Evolutionary conservation across 2,113 vertebrate species (phyloP), one percentile per base, ranked within the genome.

Genomic region (Gracilinanus agilis): DNA sequence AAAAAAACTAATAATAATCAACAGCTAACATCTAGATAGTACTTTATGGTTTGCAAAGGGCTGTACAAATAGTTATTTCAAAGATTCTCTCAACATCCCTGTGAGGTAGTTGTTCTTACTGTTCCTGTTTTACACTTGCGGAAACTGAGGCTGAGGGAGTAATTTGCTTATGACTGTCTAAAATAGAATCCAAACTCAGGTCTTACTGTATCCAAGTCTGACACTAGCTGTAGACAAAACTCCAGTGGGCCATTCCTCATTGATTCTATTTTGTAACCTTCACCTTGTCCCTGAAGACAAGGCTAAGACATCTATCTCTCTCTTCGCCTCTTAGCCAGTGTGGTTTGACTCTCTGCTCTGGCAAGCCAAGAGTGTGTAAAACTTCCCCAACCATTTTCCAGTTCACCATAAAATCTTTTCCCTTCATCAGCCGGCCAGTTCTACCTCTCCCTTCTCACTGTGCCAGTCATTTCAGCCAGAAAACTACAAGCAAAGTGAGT

Each of bases 381-480:
- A 55, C 96, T 95, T 97, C 55, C 9, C 93, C 75, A 96, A 91
- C 27, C 27, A 21, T 96, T 97, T 96, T 93, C 90, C 92, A 93
- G n/a, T 88, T 92, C 88, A 61, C 97, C 93, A 88, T 95, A 97
- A 98, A 98, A 97, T 10, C 96, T 98, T 98, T 97, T 95, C 96
- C 92, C 94, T 98, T 53, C 40, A 96, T 97, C 95, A 96, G 96
- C 96, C 93, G 93, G 94, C 98, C 96, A 95, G 93, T 97, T 98
- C 97, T 97, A 97, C 97, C 96, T 98, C 94, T 96, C 97, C 96
- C 96, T 98, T 98, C 97, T 94, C 96, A 96, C 97, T 97, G 95
- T 96, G 97, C 97, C 96, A 98, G 97, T 97, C 97, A 97, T 97
- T 98, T 96, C 94, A 98, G 96, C 96, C 97, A 96, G 90, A 97